Percentiles rank a stretch among this genome's conserved stretches.
phyloP scores from a whole-genome alignment of 53 echinoderm and acorn worm genomes.

The Paracentrotus lividus region DNA sequence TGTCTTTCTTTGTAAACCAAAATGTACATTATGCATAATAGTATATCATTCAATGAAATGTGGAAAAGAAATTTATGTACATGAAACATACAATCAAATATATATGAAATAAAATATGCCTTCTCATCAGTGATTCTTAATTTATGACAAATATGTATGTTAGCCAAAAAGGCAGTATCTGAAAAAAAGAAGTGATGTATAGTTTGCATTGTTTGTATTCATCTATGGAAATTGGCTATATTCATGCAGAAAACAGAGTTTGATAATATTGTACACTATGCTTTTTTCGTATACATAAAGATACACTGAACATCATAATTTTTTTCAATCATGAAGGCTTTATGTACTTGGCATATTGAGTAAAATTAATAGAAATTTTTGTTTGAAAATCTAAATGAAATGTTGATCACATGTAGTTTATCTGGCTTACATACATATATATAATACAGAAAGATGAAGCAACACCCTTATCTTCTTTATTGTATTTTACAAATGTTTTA shows the following conservation, averaged over 20 bases:
- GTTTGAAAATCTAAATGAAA: too few species aligned
- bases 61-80: slow-evolving; percentile 11
- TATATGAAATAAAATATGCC: neutral
- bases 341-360: neutral
- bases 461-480: too few species aligned
- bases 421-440: too few species aligned
- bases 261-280: too few species aligned
- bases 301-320: neutral
- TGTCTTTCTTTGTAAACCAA: slow-evolving; percentile 52
- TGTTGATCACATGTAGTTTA: too few species aligned
- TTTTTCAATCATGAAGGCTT: neutral
- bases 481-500: too few species aligned
- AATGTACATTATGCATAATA: slow-evolving; percentile 29
- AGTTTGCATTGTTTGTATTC: neutral
- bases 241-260: too few species aligned
- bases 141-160: neutral
- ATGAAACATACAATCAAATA: neutral
- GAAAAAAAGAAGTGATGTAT: neutral
- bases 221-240: too few species aligned
- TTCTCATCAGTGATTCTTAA: neutral
- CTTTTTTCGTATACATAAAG: neutral
- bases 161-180: neutral
- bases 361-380: neutral
- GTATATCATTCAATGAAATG: slow-evolving; percentile 11
- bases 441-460: too few species aligned